Conservation (phyloP, 2,113 vertebrate genomes). For the Dromaius novaehollandiae region DNA sequence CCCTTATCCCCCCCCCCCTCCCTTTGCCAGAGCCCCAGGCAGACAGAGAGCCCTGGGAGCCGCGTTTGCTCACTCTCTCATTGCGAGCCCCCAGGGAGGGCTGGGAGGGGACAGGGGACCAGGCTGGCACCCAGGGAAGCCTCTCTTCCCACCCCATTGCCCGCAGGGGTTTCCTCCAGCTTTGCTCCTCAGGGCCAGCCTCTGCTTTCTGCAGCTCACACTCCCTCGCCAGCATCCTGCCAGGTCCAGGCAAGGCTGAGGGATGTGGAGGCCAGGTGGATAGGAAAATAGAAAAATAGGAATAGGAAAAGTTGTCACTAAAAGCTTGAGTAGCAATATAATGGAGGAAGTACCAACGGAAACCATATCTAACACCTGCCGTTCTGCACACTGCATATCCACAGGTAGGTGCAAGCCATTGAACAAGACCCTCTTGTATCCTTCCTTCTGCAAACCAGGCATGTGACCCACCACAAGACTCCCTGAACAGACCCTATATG, state of each 20-base stretch:
- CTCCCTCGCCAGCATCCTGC: neutral
- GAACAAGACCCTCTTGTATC: neutral
- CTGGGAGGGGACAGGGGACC: neutral
- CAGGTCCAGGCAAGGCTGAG: rapidly evolving
- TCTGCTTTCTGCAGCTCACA: neutral
- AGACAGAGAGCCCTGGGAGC: rapidly evolving
- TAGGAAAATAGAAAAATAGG: neutral
- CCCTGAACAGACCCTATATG: rapidly evolving
- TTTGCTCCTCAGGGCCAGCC: neutral
- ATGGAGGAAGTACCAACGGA: neutral
- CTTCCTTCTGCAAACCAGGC: neutral
- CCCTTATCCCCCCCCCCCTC: neutral
- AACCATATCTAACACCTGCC: neutral
- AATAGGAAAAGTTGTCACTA: neutral
- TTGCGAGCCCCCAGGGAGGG: rapidly evolving
- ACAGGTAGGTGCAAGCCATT: neutral
- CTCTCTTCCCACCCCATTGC: neutral
- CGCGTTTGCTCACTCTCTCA: neutral
- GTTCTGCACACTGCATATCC: neutral
- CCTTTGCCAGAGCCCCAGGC: neutral
- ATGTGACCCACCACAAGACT: neutral
- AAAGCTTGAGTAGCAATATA: neutral
- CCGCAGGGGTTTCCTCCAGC: rapidly evolving
- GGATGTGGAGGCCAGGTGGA: neutral
- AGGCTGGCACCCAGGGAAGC: neutral